A percentile compares a stretch with the other conserved stretches of the same genome.
phyloP scores from a whole-genome alignment of 2,797 vertebrate species.

The Pempheris klunzingeri region DNA sequence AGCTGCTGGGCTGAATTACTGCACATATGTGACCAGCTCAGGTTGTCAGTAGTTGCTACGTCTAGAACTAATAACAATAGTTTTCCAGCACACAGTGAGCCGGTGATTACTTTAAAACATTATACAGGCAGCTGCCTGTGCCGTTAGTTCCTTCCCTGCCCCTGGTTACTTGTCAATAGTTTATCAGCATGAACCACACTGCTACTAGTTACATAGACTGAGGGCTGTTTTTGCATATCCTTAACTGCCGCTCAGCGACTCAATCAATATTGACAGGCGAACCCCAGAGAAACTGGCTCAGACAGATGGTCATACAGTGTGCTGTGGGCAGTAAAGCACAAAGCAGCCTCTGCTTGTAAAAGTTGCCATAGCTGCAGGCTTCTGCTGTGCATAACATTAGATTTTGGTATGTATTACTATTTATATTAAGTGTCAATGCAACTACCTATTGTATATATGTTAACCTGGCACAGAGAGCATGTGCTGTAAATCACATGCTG shows the following conservation, averaged over 20 bases:
- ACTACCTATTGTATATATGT: slow-evolving; percentile 2
- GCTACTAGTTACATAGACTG: neutral
- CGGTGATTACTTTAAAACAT: neutral
- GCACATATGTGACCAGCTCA: too few species aligned
- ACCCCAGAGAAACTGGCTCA: neutral
- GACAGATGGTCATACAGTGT: slow-evolving; percentile 46
- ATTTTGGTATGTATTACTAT: slow-evolving; percentile 12
- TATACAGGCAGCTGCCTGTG: neutral
- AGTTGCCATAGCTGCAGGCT: slow-evolving; percentile 16
- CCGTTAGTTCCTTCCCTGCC: neutral
- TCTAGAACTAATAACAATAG: neutral
- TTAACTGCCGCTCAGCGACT: slow-evolving; percentile 16
- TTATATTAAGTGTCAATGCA: slow-evolving; percentile 19
- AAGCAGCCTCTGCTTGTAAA: slow-evolving; percentile 41
- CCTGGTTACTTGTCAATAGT: slow-evolving; percentile 21
- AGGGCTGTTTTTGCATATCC: slow-evolving; percentile 21
- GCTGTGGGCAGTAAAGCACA: slow-evolving; percentile 31
- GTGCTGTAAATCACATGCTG: slow-evolving; percentile 5
- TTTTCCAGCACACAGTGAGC: slow-evolving; percentile 5
- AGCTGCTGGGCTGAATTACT: neutral
- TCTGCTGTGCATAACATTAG: slow-evolving; percentile 9
- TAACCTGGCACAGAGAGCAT: slow-evolving; percentile 6
- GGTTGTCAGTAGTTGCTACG: neutral
- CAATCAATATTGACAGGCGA: slow-evolving; percentile 60
- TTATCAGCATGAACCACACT: slow-evolving; percentile 8